phyloP scores from a whole-genome alignment of 2,113 vertebrate species.

The Tachysurus fulvidraco region DNA sequence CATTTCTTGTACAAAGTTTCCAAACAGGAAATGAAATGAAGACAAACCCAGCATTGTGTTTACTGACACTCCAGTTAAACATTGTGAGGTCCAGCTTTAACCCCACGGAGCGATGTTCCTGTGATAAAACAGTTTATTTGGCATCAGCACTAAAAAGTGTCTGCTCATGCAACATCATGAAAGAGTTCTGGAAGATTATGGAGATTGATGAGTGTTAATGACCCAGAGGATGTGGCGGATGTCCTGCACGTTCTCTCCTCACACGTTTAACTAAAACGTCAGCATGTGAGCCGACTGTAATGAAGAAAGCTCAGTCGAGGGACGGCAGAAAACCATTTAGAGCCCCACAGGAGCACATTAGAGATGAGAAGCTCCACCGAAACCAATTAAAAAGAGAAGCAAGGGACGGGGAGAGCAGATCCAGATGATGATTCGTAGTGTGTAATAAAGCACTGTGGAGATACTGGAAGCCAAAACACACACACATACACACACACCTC shows the following conservation, averaged over 20 bases:
- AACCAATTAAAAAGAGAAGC: conserved; percentile 54
- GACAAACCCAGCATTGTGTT: neutral
- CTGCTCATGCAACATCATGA: neutral
- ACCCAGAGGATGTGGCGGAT: neutral
- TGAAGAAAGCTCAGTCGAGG: neutral
- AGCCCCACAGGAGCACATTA: conserved; percentile 36
- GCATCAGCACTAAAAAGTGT: neutral
- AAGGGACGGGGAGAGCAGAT: conserved; percentile 35
- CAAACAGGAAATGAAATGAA: neutral
- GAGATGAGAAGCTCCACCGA: conserved; percentile 47
- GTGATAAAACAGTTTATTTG: neutral
- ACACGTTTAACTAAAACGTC: neutral
- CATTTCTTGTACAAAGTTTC: neutral
- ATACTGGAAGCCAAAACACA: neutral
- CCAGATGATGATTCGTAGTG: conserved; percentile 43
- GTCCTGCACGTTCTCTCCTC: neutral
- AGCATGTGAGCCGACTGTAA: conserved; percentile 1
- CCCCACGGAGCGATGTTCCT: neutral
- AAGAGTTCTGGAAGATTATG: neutral
- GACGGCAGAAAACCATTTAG: neutral
- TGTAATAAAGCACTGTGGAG: conserved; percentile 51
- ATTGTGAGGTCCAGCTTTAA: neutral
- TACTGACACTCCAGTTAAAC: neutral
- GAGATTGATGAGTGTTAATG: conserved; percentile 21
- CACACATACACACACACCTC: neutral